Evolutionary conservation across 2,888 invertebrate genomes (phyloP), one percentile per base, ranked within the genome.

Genomic region (Chalcosyrphus nemorum): DNA sequence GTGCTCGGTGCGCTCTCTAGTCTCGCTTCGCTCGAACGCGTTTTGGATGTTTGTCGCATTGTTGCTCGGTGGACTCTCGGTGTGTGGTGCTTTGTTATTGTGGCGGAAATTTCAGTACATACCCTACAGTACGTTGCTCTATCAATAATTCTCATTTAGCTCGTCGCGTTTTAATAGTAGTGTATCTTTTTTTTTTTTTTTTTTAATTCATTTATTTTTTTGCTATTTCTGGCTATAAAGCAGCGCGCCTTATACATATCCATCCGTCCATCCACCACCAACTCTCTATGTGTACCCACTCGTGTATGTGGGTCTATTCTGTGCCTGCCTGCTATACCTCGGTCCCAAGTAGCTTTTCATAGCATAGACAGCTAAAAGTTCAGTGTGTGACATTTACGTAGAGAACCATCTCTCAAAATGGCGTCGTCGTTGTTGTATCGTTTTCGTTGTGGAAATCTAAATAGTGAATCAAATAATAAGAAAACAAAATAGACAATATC

Each of bases 311-410:
- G 72, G 78, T 78, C 78, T 82, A 82, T 72, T 78, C 54, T 71
- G 32, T 11, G 3, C 4, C 32, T 6, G 68, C 78, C 72, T 43
- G 66, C 66, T 43, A n/a, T n/a, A 57, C 72, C 75, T 75, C 74
- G 68, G 72, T n/a, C n/a, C 72, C 72, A 84, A 84, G 84, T 80
- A 84, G 84, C 84, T 84, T 84, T 84, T 84, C 74, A 24, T 24
- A 84, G 84, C 84, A 84, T 84, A 84, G 84, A 80, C 84, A 84
- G 84, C 84, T 84, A 84, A 84, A 84, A 84, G 84, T 84, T 84
- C 80, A 70, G 84, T 84, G 70, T 84, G 84, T 84, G 84, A 84
- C 80, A 84, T 84, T 84, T 84, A 84, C 80, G 84, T 84, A 80
- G 84, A 84, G 70, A 24, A 24, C 24, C 80, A 84, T 84, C 84